Conservation (phyloP, 1,140 invertebrate species). For the Drosophila punjabiensis region DNA sequence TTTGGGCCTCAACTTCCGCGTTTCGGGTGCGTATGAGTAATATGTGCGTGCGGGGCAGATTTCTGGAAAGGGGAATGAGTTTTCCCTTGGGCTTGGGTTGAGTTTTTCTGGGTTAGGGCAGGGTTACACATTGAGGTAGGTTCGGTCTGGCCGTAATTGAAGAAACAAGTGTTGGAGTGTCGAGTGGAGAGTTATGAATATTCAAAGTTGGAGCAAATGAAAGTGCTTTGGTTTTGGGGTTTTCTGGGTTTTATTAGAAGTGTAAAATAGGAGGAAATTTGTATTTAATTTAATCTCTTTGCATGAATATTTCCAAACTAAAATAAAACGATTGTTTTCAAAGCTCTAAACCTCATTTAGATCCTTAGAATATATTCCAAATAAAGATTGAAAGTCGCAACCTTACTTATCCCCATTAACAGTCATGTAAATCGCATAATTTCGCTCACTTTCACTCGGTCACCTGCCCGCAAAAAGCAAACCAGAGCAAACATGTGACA, state of each 20-base stretch:
- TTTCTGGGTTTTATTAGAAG: not conserved
- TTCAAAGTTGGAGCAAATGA: no score
- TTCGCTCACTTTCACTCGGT: slow-evolving; percentile 32
- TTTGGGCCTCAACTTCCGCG: slow-evolving; percentile 19
- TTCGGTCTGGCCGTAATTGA: slow-evolving; percentile 32
- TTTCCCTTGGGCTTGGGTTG: not conserved
- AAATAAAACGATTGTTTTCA: no score
- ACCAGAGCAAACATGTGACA: slow-evolving; percentile 40
- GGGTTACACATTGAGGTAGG: slow-evolving; percentile 75
- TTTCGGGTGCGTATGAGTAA: slow-evolving; percentile 62
- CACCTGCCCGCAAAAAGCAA: slow-evolving; percentile 10
- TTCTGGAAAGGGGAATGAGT: not conserved
- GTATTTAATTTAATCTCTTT: no score
- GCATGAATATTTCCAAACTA: not conserved
- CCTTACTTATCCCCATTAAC: slow-evolving; percentile 3
- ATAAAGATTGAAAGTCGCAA: not conserved
- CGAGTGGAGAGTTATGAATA: not conserved
- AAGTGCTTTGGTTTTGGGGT: not conserved
- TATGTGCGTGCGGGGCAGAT: slow-evolving; percentile 51
- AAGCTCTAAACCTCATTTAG: no score
- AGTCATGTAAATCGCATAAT: slow-evolving; percentile 12
- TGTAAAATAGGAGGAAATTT: not conserved
- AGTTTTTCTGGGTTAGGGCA: slow-evolving; percentile 40
- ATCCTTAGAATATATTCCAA: not conserved
- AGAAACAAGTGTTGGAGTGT: slow-evolving; percentile 6